Conservation (phyloP, 2,113 vertebrate genomes). For the Hyperopisus bebe region DNA sequence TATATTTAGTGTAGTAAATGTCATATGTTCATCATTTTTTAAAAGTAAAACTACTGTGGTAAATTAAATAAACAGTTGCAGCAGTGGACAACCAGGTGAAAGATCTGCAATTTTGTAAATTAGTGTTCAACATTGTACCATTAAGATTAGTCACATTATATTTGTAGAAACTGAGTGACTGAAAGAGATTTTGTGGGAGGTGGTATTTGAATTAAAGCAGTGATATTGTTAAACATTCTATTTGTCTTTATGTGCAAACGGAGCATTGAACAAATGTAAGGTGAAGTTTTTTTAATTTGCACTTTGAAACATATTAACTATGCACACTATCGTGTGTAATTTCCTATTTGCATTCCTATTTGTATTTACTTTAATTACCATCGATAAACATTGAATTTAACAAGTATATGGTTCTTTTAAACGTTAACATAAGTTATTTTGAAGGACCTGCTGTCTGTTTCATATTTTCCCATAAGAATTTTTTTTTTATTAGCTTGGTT, state of each 20-base stretch:
- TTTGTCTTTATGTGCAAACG: background rate
- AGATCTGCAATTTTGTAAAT: background rate
- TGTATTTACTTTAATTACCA: background rate
- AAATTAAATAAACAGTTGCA: background rate
- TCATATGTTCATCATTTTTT: background rate
- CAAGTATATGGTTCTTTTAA: background rate
- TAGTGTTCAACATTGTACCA: background rate
- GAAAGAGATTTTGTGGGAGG: background rate
- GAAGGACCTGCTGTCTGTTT: background rate
- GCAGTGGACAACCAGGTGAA: background rate
- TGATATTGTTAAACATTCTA: background rate
- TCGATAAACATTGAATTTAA: background rate
- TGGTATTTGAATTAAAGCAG: background rate
- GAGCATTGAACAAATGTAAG: background rate
- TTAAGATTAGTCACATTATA: background rate
- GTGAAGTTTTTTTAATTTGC: background rate
- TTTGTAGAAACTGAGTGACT: background rate
- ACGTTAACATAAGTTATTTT: background rate
- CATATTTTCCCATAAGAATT: background rate
- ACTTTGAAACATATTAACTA: background rate
- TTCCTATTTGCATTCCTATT: background rate
- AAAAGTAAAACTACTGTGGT: background rate
- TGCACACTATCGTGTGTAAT: background rate
- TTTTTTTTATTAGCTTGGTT: background rate
- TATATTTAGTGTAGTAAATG: background rate